Percentiles rank a stretch among this genome's conserved stretches.
Conservation (phyloP, 2,797 vertebrate genomes). For the Apogon talboti region DNA sequence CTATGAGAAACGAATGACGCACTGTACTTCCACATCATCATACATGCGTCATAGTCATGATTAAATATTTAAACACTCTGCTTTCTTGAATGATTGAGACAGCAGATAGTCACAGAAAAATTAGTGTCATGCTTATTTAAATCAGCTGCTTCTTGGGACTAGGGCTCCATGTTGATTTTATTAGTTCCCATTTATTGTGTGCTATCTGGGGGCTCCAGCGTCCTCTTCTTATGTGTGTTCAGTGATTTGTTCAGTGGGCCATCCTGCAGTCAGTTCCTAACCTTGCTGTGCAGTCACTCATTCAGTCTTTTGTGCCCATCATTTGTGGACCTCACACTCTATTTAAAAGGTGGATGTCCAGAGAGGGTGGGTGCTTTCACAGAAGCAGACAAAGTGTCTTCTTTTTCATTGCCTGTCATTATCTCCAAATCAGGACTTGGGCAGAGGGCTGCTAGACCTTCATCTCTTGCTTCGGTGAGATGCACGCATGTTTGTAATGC, state of each 20-base stretch:
- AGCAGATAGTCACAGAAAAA: constrained; percentile 2
- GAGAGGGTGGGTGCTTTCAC: constrained; percentile 39
- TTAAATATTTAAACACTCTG: background rate
- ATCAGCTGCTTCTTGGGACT: constrained; percentile 8
- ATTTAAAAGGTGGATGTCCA: constrained; percentile 63
- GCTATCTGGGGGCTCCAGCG: constrained; percentile 10
- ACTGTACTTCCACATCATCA: too few relatives aligned
- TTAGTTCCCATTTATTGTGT: constrained; percentile 29
- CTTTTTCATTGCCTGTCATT: constrained; percentile 76
- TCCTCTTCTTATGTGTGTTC: constrained; percentile 20
- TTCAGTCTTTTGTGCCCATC: constrained; percentile 55
- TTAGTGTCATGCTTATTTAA: constrained; percentile 22
- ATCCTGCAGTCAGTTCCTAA: constrained; percentile 49
- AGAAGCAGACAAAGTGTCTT: constrained; percentile 53
- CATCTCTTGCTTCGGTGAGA: constrained; percentile 22
- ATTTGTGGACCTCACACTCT: constrained; percentile 30
- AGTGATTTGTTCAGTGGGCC: constrained; percentile 39
- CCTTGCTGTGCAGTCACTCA: constrained; percentile 37
- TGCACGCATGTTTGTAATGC: background rate
- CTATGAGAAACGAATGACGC: too few relatives aligned
- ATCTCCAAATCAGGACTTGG: constrained; percentile 65
- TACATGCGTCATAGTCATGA: background rate
- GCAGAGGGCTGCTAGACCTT: constrained; percentile 26
- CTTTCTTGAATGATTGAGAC: background rate
- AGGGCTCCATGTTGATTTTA: constrained; percentile 30